Evolutionary conservation across 2,888 invertebrate species (phyloP).

Genomic region (Sphecodes monilicornis): DNA sequence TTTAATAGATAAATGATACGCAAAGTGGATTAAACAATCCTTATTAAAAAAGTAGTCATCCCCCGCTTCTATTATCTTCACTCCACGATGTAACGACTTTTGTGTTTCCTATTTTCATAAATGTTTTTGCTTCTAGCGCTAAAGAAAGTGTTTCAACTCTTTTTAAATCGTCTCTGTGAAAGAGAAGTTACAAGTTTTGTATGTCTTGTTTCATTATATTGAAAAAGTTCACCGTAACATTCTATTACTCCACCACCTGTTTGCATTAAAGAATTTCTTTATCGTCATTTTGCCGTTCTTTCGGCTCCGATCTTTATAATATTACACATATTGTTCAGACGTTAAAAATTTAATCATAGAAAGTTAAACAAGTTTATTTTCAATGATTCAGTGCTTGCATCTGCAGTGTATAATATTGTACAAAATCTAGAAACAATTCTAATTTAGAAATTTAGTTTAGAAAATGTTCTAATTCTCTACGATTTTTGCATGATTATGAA

Average conservation of each 20-base stretch:
- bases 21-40: not conserved
- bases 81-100: not conserved
- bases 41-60: not conserved
- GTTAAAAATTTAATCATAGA: not conserved
- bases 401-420: too few species aligned
- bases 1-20: not conserved
- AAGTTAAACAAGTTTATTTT: not conserved
- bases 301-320: not conserved
- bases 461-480: not conserved
- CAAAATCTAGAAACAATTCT: too few species aligned
- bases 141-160: not conserved
- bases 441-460: too few species aligned
- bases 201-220: not conserved
- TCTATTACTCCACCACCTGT: not conserved
- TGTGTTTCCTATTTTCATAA: not conserved
- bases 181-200: not conserved
- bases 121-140: not conserved
- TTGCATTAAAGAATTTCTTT: not conserved
- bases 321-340: not conserved
- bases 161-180: not conserved
- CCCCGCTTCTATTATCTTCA: not conserved
- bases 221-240: not conserved
- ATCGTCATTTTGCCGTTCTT: not conserved
- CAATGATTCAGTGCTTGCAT: not conserved
- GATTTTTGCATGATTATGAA: not conserved